Conservation (phyloP, 2,113 vertebrate genomes). For the Noturus placidus region DNA sequence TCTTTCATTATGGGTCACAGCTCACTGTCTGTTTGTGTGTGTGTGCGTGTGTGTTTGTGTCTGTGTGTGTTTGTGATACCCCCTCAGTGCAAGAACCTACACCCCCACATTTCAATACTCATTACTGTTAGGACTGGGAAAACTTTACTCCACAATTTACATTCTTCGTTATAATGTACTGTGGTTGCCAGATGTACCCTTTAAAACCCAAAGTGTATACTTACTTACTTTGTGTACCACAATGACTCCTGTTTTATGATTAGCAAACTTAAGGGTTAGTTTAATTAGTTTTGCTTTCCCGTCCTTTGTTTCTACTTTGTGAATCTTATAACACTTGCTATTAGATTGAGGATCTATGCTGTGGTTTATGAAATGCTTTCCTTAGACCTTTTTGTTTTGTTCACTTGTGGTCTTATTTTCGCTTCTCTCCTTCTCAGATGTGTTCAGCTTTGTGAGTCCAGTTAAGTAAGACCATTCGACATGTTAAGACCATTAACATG, state of each 20-base stretch:
- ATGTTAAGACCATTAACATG: not conserved
- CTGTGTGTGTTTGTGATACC: slow-evolving; percentile 5
- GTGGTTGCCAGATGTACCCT: not conserved
- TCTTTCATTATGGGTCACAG: slow-evolving; percentile 34
- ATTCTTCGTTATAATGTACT: not conserved
- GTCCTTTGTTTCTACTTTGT: not conserved
- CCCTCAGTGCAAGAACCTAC: not conserved
- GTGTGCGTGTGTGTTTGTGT: not conserved
- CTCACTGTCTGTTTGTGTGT: slow-evolving; percentile 10
- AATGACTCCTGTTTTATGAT: not conserved
- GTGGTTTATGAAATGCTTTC: not conserved
- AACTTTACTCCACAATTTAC: not conserved
- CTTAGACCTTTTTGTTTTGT: not conserved
- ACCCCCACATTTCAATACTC: not conserved
- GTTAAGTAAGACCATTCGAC: not conserved
- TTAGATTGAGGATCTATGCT: not conserved
- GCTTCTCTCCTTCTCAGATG: not conserved
- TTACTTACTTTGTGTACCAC: not conserved
- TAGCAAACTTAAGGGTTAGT: not conserved
- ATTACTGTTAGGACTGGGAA: not conserved
- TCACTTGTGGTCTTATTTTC: not conserved
- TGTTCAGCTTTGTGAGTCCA: not conserved
- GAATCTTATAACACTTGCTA: not conserved
- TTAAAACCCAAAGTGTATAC: not conserved
- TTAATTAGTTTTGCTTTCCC: not conserved